Evolutionary conservation across 2,888 invertebrate species (phyloP).

Genomic region (Muschampia plurimacula): DNA sequence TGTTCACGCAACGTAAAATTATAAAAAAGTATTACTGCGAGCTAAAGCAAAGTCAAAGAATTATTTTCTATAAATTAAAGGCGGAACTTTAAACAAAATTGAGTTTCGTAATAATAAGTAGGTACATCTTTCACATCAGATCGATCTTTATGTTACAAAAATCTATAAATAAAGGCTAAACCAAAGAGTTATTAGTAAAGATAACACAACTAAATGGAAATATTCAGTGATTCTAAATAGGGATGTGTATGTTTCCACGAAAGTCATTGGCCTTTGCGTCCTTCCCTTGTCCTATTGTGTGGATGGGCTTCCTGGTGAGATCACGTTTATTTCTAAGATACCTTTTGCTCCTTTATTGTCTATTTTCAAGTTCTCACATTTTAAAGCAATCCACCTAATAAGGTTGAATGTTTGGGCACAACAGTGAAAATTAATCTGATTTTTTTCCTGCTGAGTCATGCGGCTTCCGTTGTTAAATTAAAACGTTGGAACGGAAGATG

Average conservation of each 20-base stretch:
- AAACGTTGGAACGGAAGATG: conserved; percentile 69
- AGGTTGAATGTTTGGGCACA: conserved; percentile 58
- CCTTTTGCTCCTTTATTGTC: conserved; percentile 63
- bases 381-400: conserved; percentile 69
- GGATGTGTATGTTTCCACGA: conserved; percentile 59
- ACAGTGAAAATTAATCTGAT: conserved; percentile 75
- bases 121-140: not conserved
- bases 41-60: too few relatives aligned
- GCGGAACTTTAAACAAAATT: not conserved
- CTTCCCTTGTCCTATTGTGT: conserved; percentile 64
- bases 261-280: conserved; percentile 67
- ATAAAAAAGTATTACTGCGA: not conserved
- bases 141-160: conserved; percentile 4
- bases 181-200: conserved; percentile 39
- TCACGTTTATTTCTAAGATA: conserved; percentile 70
- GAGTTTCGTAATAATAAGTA: not conserved
- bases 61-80: not conserved
- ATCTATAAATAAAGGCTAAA: conserved; percentile 34
- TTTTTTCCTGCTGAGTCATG: conserved; percentile 78
- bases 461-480: conserved; percentile 81
- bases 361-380: conserved; percentile 59
- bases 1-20: not conserved
- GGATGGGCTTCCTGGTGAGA: conserved; percentile 69
- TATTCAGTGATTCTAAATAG: conserved; percentile 44
- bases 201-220: conserved; percentile 37